Evolutionary conservation across 2,797 vertebrate genomes (phyloP), one percentile per base, ranked within the genome.

Genomic region (Chelon auratus): DNA sequence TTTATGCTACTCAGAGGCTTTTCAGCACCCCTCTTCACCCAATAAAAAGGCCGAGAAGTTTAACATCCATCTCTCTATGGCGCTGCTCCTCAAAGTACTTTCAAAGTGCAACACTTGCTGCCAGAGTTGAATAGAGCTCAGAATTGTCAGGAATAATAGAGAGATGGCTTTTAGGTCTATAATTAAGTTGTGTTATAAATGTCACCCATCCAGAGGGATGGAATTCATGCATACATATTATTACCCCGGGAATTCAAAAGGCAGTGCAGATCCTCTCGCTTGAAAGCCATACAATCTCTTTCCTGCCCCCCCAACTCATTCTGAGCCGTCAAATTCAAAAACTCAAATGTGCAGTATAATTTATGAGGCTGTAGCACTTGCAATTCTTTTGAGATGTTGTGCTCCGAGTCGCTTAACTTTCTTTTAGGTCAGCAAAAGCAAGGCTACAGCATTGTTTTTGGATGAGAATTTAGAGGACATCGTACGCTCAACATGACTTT

Each of bases 131-230:
- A 90, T 89, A 77, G 89, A 92, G 84, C 82, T 81, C 67, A 42
- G 83, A 83, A 88, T 89, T 92, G 88, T 92, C 87, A 89, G 91
- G 83, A 91, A 93, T 91, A 92, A 93, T 90, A 92, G 89, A 93
- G 89, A 91, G 88, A 92, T 92, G 91, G 90, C 87, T 94, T 94
- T 94, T 93, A 93, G 90, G 89, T 91, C 91, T 91, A 90, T 93
- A 94, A 95, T 93, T 93, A 94, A 93, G 93, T 91, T 93, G 92
- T 91, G 90, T 92, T 93, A 91, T 92, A 94, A 93, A 93, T 92
- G 93, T 93, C 92, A 93, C 80, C 89, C 89, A 92, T 93, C 90
- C 90, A 90, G 84, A 84, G 75, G 89, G 89, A 92, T 89, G 85
- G 89, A 92, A 93, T 92, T 93, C 92, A 92, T 90, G 89, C 90